Evolutionary conservation across 1,140 invertebrate species (phyloP).

Genomic region (Heterodera schachtii): DNA sequence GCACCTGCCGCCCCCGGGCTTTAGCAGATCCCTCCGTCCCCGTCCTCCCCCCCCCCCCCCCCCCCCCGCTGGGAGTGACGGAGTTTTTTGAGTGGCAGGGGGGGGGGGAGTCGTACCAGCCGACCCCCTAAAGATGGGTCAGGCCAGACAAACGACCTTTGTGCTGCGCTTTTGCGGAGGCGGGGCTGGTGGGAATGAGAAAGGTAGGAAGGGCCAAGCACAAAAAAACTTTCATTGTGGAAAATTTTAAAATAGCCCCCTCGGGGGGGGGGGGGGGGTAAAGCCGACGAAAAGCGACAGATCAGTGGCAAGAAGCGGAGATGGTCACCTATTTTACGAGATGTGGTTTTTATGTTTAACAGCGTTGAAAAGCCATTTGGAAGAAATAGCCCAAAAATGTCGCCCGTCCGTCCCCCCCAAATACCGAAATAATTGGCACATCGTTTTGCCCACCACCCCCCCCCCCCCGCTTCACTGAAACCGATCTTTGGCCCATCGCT

Average conservation of each 20-base stretch:
- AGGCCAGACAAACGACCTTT: neutral
- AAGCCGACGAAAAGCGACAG: no score
- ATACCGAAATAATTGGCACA: no score
- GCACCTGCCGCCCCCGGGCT: neutral
- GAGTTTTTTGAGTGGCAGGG: neutral
- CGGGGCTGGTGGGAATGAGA: neutral
- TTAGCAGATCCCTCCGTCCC: neutral
- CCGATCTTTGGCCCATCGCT: neutral
- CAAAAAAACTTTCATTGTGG: neutral
- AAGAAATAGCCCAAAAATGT: no score
- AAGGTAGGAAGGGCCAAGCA: neutral
- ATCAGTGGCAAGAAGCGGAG: no score
- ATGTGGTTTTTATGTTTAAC: no score
- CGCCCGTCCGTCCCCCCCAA: no score
- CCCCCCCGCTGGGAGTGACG: neutral
- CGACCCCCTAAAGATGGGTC: neutral
- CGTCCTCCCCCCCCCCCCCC: no score
- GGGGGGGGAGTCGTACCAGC: neutral
- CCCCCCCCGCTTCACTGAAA: neutral
- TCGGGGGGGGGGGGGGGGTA: no score
- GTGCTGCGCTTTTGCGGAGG: neutral
- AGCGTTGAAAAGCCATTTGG: no score
- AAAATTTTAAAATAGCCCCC: neutral
- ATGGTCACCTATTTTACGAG: no score
- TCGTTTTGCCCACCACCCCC: no score